These are phyloP conservation scores for Podarcis lilfordi DNA, from an alignment of 2,797 vertebrate genomes.

Conservation along the genomic window DNA sequence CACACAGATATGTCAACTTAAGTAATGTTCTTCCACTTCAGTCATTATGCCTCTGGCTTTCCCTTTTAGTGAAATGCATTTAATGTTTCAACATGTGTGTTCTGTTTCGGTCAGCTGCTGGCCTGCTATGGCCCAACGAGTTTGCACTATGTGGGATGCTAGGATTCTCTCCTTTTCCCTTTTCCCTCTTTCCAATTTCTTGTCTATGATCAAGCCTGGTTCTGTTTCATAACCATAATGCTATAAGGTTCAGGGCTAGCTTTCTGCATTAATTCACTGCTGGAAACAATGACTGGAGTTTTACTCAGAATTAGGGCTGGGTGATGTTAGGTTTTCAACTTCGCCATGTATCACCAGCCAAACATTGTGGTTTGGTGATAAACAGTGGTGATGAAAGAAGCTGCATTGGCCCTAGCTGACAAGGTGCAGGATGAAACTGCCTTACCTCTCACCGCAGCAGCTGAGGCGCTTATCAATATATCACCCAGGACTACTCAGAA, in stretches of 20 bases:
- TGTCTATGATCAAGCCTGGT: not conserved
- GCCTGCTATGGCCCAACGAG: not conserved
- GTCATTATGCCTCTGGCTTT: constrained; percentile 10
- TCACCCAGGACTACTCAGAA: too few species aligned
- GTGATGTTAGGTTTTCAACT: too few species aligned
- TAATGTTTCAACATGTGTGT: not conserved
- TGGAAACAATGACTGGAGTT: not conserved
- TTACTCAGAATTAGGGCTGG: too few species aligned
- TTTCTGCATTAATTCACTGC: not conserved
- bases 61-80: constrained; percentile 4
- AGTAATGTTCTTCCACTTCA: constrained; percentile 11
- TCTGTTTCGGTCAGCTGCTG: constrained; percentile 26
- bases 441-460: too few species aligned
- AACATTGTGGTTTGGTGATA: too few species aligned
- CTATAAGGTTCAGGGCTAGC: not conserved
- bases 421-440: too few species aligned
- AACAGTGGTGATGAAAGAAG: too few species aligned
- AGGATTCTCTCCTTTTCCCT: not conserved
- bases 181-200: constrained; percentile 9
- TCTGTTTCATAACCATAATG: not conserved
- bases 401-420: too few species aligned
- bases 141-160: constrained; percentile 12
- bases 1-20: constrained; percentile 56
- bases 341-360: too few species aligned
- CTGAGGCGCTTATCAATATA: too few species aligned